Conservation (phyloP, 2,797 vertebrate species). For the Coendou prehensilis region DNA sequence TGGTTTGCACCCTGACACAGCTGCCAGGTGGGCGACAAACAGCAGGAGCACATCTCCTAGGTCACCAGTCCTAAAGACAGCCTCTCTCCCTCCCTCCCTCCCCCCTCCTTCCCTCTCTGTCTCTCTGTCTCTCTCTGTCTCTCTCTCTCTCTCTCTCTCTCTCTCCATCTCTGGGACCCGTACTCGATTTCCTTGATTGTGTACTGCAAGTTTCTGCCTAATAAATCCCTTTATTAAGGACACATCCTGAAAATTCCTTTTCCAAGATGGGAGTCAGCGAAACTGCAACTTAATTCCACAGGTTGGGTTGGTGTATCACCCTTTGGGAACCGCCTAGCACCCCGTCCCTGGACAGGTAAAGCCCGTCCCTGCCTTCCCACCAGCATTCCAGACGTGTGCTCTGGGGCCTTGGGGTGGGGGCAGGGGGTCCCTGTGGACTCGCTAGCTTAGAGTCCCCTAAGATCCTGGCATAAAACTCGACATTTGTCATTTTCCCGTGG, state of each 20-base stretch:
- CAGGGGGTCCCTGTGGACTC: not conserved
- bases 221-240: not conserved
- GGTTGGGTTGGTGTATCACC: not conserved
- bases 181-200: not conserved
- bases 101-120: too few relatives aligned
- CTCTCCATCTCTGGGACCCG: too few relatives aligned
- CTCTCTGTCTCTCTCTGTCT: too few relatives aligned
- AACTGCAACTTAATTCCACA: not conserved
- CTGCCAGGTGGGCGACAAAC: not conserved
- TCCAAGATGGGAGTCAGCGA: not conserved
- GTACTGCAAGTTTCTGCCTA: not conserved
- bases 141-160: too few relatives aligned
- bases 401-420: not conserved
- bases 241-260: not conserved
- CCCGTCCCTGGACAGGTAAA: not conserved
- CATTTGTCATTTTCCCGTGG: constrained; percentile 31
- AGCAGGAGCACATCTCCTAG: not conserved
- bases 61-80: not conserved
- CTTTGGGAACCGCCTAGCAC: not conserved
- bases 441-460: not conserved
- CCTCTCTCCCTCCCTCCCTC: too few relatives aligned
- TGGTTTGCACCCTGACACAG: not conserved
- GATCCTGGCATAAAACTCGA: not conserved
- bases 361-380: not conserved
- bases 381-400: not conserved